Base-by-base conservation (phyloP, 2,888 invertebrate species). In the Cyrtodaria siliqua region DNA sequence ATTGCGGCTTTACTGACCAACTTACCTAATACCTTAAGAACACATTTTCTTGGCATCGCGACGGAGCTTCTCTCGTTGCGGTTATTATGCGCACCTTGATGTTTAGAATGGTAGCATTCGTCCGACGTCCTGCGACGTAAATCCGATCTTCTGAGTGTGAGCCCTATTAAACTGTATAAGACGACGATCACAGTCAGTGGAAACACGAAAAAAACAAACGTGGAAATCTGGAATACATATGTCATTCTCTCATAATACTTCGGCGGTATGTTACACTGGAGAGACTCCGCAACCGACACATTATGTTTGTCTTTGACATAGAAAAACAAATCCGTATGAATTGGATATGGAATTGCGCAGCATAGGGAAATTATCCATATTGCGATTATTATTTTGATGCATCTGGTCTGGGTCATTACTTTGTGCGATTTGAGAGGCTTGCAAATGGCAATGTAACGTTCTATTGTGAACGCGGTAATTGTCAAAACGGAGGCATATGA, bases 401-500 rank as follows among this genome's bases (percentile, higher is more conserved):
- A 97, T 24, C 97, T 94, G 60, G 96, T 95, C 38, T 97, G 95
- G 1, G 96, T 96, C 0, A 96, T 96, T 95, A 97, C 96, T 50
- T 96, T 95, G 93, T 97, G 96, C 72, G 96, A 94, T 90, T 96
- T 95, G 47, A 98, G 93, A 0, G 98, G 98, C 92, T 97, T 96
- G 91, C 98, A 98, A 89, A 98, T 97, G 29, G 98, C 98, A 79
- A 98, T 93, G 94, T 97, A 94, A 64, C 63, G 97, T 93, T 98
- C 98, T 93, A 96, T 95, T 0, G 97, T 97, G 93, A 98, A 98
- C 0, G 97, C 97, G 47, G 97, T 97, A 86, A 98, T 97, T 20
- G 97, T 98, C 89, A 98, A 94, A 50, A 98, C 97, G 0, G 97
- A 97, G 0, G 97, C 97, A 93, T 97, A 97, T 0, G 97, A 96